Evolutionary conservation across 2,113 vertebrate species (phyloP), one percentile per base, ranked within the genome.

Genomic region (Atherinomorus stipes): DNA sequence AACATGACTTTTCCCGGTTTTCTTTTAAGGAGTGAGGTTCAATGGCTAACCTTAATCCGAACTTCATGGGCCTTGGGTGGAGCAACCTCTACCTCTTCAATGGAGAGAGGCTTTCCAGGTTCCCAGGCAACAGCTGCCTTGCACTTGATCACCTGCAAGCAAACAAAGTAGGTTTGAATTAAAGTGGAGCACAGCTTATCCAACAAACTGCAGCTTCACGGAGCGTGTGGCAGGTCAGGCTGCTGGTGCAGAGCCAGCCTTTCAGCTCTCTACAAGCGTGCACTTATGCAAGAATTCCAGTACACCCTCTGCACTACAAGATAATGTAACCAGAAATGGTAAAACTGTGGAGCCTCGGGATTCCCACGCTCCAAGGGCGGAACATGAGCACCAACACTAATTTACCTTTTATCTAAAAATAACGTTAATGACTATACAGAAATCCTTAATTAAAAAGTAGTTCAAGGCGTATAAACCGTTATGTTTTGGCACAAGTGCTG

Each of bases 81-180:
- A 2, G 93, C 93, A 4, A 96, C 94, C 80, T 96, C 94, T 61
- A 95, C 84, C 50, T 96, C 94, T 38, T 96, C 95, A 10, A 95
- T 87, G 13, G 91, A 78, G 4, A 96, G 84, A 49, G 93, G 93
- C 51, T 93, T 93, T 2, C 92, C 93, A 16, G 95, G 58, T 61
- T 93, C 92, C 95, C 95, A 96, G 59, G 94, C 91, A 28, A 96
- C 84, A 18, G 95, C 95, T 50, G 94, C 95, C 91, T 89, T 95
- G 79, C 94, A 95, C 82, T 92, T 95, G 70, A 96, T 96, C 61
- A 95, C 93, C 95, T 96, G 70, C 8, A 25, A 16, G 2, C 0
- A 49, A 53, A 73, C 11, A 66, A 21, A 65, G 0, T 0, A 12
- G 0, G 7, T 34, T 44, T 44, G 15, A 2, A 47, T 22, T 31